phyloP scores from a whole-genome alignment of 2,113 vertebrate species.

The Panthera uncia region DNA sequence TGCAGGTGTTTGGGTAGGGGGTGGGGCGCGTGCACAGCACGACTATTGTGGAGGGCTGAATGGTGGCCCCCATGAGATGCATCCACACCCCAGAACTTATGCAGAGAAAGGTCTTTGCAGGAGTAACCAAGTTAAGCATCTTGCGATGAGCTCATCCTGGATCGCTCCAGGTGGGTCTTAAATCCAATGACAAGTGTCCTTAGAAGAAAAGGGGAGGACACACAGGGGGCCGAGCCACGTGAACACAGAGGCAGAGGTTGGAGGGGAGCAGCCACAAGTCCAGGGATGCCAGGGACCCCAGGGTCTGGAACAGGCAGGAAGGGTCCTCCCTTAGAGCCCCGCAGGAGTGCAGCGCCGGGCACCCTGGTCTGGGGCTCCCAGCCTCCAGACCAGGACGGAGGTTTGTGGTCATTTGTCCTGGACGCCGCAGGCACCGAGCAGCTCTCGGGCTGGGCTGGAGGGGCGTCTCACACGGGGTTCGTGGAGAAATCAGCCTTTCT shows the following conservation, averaged over 20 bases:
- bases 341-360: fast-evolving
- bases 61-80: background rate
- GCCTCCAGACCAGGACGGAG: fast-evolving
- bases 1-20: background rate
- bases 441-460: background rate
- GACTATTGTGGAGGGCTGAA: fast-evolving
- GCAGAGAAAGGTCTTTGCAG: background rate
- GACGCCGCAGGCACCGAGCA: background rate
- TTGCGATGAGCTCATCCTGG: background rate
- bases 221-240: fast-evolving
- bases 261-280: background rate
- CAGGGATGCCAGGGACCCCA: fast-evolving
- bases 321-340: background rate
- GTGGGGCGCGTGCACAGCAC: fast-evolving
- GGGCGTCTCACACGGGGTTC: background rate
- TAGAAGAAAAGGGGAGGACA: background rate
- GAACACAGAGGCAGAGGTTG: background rate
- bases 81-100: no score
- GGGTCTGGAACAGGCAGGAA: no score
- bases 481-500: background rate
- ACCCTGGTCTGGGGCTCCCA: background rate
- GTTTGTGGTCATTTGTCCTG: background rate
- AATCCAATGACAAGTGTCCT: background rate
- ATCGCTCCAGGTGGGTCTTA: background rate
- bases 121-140: background rate